A percentile compares a stretch with the other conserved stretches of the same genome.
phyloP scores from a whole-genome alignment of 1,140 invertebrate species.

The Procambarus virginalis region DNA sequence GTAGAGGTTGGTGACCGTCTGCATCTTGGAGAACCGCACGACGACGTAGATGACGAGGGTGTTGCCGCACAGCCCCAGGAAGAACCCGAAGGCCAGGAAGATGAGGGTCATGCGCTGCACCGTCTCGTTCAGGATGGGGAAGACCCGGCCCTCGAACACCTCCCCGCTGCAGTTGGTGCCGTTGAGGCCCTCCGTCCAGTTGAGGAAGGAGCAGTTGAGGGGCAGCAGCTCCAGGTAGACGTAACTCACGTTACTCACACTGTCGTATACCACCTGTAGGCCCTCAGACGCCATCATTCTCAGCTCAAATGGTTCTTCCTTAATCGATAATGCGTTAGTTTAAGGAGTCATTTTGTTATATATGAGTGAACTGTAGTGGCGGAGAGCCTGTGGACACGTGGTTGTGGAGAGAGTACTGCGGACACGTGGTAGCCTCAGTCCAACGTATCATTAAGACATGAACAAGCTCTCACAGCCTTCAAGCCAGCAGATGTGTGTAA shows the following conservation, averaged over 20 bases:
- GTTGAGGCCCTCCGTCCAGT: conserved; percentile 19
- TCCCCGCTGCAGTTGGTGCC: conserved; percentile 46
- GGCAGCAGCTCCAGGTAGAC: background rate
- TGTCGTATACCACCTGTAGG: background rate
- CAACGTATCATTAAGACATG: too few species aligned
- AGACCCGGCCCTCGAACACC: conserved; percentile 40
- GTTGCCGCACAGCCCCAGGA: conserved; percentile 49
- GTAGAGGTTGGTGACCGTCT: conserved; percentile 50
- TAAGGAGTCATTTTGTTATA: too few species aligned
- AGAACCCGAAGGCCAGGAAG: conserved; percentile 37
- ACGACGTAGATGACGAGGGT: conserved; percentile 52
- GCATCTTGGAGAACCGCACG: conserved; percentile 47
- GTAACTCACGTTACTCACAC: background rate
- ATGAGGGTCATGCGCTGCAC: conserved; percentile 34
- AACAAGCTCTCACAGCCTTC: too few species aligned
- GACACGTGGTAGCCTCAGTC: too few species aligned
- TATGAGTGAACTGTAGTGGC: too few species aligned
- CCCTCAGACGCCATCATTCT: conserved; percentile 5
- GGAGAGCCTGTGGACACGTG: too few species aligned
- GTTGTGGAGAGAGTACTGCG: too few species aligned
- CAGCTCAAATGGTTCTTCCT: too few species aligned
- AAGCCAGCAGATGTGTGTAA: too few species aligned
- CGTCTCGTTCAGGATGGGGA: conserved; percentile 42
- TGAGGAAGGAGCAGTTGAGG: conserved; percentile 36
- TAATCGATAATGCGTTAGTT: too few species aligned